Conservation (phyloP, 1,140 invertebrate genomes). For the Listronotus bonariensis region DNA sequence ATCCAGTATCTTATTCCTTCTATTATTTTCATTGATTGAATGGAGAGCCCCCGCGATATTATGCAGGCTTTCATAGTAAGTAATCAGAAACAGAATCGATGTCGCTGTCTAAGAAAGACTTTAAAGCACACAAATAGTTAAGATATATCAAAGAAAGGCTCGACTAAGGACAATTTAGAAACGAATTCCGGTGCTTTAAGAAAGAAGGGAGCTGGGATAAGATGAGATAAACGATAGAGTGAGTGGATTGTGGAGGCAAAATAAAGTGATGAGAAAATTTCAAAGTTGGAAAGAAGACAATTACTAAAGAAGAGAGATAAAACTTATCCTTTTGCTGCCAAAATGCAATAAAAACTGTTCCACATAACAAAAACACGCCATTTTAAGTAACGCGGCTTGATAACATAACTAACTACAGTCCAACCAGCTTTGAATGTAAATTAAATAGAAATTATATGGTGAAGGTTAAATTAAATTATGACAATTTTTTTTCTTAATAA, state of each 20-base stretch:
- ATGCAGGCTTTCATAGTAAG: slow-evolving; percentile 38
- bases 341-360: slow-evolving; percentile 7
- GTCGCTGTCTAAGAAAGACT: slow-evolving; percentile 42
- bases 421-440: too few relatives aligned
- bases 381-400: too few relatives aligned
- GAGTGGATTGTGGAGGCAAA: slow-evolving; percentile 47
- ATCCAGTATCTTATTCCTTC: not conserved
- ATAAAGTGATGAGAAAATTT: slow-evolving; percentile 51
- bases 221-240: slow-evolving; percentile 50
- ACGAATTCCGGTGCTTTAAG: slow-evolving; percentile 48
- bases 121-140: slow-evolving; percentile 51
- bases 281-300: slow-evolving; percentile 47
- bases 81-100: slow-evolving; percentile 47
- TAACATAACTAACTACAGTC: too few relatives aligned
- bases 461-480: too few relatives aligned
- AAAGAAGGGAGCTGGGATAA: slow-evolving; percentile 45
- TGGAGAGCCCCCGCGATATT: slow-evolving; percentile 31
- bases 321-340: slow-evolving; percentile 21
- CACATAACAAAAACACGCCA: too few relatives aligned
- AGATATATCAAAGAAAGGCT: slow-evolving; percentile 50
- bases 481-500: too few relatives aligned
- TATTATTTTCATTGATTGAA: slow-evolving; percentile 36
- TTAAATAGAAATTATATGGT: too few relatives aligned
- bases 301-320: slow-evolving; percentile 43
- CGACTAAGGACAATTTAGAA: slow-evolving; percentile 48